phyloP scores from a whole-genome alignment of 2,888 invertebrate species.

The Steromphala cineraria region DNA sequence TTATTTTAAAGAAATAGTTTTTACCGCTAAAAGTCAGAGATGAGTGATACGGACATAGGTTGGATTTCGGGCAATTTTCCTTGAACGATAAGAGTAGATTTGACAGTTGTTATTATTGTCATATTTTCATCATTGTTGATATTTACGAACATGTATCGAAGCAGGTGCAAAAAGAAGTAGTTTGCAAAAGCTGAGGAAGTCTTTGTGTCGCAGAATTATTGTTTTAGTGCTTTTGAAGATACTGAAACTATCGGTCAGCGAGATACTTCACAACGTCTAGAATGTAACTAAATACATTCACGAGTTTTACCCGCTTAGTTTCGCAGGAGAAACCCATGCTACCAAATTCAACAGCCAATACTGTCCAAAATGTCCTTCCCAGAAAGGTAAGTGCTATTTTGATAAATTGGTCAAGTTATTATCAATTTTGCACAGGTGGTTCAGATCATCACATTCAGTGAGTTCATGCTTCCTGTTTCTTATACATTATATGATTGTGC shows the following conservation, averaged over 20 bases:
- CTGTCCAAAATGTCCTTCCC: constrained; percentile 5
- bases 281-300: background rate
- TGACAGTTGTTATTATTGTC: background rate
- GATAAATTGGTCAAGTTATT: background rate
- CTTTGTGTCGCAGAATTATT: background rate
- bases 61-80: constrained; percentile 6
- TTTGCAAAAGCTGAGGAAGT: background rate
- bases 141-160: background rate
- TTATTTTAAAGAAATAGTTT: background rate
- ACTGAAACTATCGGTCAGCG: background rate
- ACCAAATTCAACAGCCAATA: background rate
- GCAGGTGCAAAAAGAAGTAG: background rate
- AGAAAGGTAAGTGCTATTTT: background rate
- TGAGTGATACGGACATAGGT: background rate
- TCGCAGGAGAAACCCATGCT: background rate
- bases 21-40: background rate
- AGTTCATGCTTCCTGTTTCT: background rate
- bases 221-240: background rate
- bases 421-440: background rate
- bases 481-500: too few relatives aligned
- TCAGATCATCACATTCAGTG: background rate
- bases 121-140: background rate
- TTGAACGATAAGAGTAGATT: constrained; percentile 3
- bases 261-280: background rate
- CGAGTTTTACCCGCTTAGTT: background rate